Conservation (phyloP, 1,140 invertebrate species). For the Lepidurus packardi region DNA sequence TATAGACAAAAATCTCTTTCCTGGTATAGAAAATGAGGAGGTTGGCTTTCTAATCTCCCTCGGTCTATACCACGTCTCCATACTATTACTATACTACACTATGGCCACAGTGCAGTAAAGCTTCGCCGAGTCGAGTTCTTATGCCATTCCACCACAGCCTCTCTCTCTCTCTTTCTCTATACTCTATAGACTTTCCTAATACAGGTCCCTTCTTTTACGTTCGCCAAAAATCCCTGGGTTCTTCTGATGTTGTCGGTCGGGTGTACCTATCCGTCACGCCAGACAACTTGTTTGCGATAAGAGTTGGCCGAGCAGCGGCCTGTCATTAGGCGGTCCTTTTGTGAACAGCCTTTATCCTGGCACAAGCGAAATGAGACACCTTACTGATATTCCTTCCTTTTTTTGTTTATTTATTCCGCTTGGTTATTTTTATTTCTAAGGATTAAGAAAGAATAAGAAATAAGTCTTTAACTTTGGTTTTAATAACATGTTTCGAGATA, state of each 20-base stretch:
- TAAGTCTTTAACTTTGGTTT: neutral
- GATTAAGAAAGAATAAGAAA: neutral
- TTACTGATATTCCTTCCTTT: neutral
- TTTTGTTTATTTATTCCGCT: conserved; percentile 2
- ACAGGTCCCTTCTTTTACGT: neutral
- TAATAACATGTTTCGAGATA: too few relatives aligned
- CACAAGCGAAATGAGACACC: conserved; percentile 26
- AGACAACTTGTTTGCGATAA: conserved; percentile 30
- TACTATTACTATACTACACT: too few relatives aligned
- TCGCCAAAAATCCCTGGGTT: neutral
- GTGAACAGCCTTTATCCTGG: conserved; percentile 24
- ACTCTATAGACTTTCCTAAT: too few relatives aligned
- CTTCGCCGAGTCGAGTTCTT: neutral
- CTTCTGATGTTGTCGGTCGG: conserved; percentile 12
- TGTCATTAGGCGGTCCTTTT: conserved; percentile 31
- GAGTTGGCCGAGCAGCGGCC: conserved; percentile 9
- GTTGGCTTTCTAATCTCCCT: conserved; percentile 13
- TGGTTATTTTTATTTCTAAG: neutral
- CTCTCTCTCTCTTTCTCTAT: too few relatives aligned
- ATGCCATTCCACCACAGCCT: neutral
- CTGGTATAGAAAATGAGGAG: conserved; percentile 1
- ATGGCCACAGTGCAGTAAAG: neutral
- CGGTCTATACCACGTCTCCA: neutral
- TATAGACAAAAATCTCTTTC: conserved; percentile 20
- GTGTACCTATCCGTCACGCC: conserved; percentile 22